Evolutionary conservation across 1,140 invertebrate species (phyloP), one percentile per base, ranked within the genome.

Genomic region (Sitobion miscanthi): DNA sequence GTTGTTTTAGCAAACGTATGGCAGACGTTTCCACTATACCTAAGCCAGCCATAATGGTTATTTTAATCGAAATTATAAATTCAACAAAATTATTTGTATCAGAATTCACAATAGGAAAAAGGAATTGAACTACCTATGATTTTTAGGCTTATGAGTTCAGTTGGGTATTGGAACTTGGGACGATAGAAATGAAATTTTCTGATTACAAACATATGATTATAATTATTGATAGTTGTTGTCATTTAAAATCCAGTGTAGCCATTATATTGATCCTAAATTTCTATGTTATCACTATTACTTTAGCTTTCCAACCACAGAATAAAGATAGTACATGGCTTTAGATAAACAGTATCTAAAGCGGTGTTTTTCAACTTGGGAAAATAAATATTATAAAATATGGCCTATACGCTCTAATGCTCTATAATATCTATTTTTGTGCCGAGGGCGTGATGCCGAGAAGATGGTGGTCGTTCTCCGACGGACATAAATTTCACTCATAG

Each of bases 151-250:
- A 17, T 17, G 11, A 42, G 17, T 42, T 5, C 0, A 42, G n/a
- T 42, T 85, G 21, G 25, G 57, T n/a, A 1, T 88, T 88, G 2
- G 20, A 89, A 57, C 14, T 57, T 9, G 21, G 20, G 8, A 20
- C 9, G 2, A 35, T 52, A 52, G 30, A 9, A 54, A 88, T 23
- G 6, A 88, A 1, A 7, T 54, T 54, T 54, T 23, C 8, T 54
- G 23, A 57, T 35, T 57, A 90, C 57, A 42, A 90, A 90, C 89
- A 90, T 90, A 62, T 90, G 89, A 90, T 90, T 69, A 42, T 62
- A 57, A 90, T 57, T 20, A 42, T 90, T 62, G 38, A 62, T 90
- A 54, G 20, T 47, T 21, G 42, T 62, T 90, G 17, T 30, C 8
- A 47, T 86, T 30, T n/a, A 47, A 25, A 38, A 89, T 17, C 14